Evolutionary conservation across 1,140 invertebrate genomes (phyloP).

Genomic region (Harlomillsia oculata): DNA sequence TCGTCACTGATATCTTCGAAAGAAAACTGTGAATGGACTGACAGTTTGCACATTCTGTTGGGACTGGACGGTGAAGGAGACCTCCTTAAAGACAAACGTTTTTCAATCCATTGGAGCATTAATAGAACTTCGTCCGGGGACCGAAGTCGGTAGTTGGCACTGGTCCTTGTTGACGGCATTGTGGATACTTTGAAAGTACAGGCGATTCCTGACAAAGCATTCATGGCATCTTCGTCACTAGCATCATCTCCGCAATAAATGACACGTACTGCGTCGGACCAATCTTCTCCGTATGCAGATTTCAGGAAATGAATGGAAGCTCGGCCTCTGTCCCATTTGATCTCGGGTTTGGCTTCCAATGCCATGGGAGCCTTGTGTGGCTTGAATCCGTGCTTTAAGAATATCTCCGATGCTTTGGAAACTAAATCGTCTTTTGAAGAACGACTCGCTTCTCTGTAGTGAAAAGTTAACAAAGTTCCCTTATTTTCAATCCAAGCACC

Average conservation of each 20-base stretch:
- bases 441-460: slow-evolving; percentile 40
- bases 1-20: slow-evolving; percentile 33
- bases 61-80: slow-evolving; percentile 18
- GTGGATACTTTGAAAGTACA: slow-evolving; percentile 41
- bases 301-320: slow-evolving; percentile 42
- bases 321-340: slow-evolving; percentile 42
- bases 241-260: slow-evolving; percentile 43
- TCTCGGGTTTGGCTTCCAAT: slow-evolving; percentile 41
- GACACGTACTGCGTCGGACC: slow-evolving; percentile 40
- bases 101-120: slow-evolving; percentile 41
- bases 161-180: slow-evolving; percentile 37
- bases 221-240: slow-evolving; percentile 42
- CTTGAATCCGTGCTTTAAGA: slow-evolving; percentile 38
- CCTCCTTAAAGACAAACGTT: slow-evolving; percentile 32
- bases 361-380: slow-evolving; percentile 39
- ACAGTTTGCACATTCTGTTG: not conserved
- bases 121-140: slow-evolving; percentile 39
- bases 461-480: slow-evolving; percentile 41
- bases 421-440: slow-evolving; percentile 34
- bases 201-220: slow-evolving; percentile 29
- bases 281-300: slow-evolving; percentile 41
- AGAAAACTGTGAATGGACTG: slow-evolving; percentile 3
- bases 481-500: slow-evolving; percentile 45
- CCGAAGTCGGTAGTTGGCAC: slow-evolving; percentile 39
- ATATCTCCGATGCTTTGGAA: slow-evolving; percentile 37